A percentile compares a stretch with the other conserved stretches of the same genome.
Conservation (phyloP, 2,797 vertebrate genomes). For the Alauda arvensis region DNA sequence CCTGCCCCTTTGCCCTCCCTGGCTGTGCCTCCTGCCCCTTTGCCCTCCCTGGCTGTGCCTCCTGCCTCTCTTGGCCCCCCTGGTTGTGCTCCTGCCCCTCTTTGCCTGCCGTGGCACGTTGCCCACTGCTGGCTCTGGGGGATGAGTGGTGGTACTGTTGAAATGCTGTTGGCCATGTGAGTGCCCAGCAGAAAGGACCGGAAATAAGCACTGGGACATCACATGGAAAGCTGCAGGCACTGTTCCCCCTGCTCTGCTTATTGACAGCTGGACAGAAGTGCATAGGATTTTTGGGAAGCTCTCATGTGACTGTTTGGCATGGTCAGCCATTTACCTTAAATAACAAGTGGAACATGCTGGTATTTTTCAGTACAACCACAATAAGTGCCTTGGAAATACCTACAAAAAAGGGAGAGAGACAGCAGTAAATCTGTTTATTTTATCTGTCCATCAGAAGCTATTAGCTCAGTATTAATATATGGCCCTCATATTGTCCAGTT, state of each 20-base stretch:
- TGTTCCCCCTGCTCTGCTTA: slow-evolving; percentile 40
- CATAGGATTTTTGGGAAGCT: slow-evolving; percentile 41
- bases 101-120: not conserved
- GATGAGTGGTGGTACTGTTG: slow-evolving; percentile 43
- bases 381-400: not conserved
- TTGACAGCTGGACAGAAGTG: slow-evolving; percentile 35
- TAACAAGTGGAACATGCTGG: not conserved
- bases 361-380: not conserved
- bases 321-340: slow-evolving; percentile 40
- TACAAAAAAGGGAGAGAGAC: not conserved
- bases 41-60: too few relatives aligned
- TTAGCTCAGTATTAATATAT: not conserved
- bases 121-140: not conserved
- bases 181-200: slow-evolving; percentile 61
- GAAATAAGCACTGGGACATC: slow-evolving; percentile 72
- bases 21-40: too few relatives aligned
- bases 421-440: not conserved
- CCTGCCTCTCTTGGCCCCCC: too few relatives aligned
- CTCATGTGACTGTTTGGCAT: slow-evolving; percentile 37
- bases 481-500: not conserved
- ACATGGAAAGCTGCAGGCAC: slow-evolving; percentile 66
- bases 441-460: not conserved
- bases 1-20: too few relatives aligned
- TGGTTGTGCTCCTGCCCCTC: not conserved
- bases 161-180: slow-evolving; percentile 65